Conservation (phyloP, 1,140 invertebrate genomes). For the Cylas formicarius region DNA sequence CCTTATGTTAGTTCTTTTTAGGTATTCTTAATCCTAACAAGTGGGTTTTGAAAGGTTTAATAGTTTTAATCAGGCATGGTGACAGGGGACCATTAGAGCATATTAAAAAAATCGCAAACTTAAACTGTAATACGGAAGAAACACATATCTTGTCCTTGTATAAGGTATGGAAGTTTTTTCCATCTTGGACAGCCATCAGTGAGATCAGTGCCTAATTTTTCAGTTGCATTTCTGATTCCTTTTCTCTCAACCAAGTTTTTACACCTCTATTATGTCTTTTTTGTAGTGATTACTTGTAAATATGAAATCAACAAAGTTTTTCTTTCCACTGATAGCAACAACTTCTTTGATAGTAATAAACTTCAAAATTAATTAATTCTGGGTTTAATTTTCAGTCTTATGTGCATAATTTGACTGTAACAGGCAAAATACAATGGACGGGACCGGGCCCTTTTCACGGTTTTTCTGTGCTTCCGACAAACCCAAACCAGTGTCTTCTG, state of each 20-base stretch:
- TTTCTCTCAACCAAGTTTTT: too few relatives aligned
- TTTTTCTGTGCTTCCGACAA: conserved; percentile 66
- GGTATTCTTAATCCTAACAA: conserved; percentile 50
- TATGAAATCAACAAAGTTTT: too few relatives aligned
- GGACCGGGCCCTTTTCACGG: conserved; percentile 75
- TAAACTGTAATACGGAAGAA: conserved; percentile 62
- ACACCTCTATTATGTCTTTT: too few relatives aligned
- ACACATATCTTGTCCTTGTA: conserved; percentile 33
- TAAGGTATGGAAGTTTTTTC: conserved; percentile 33
- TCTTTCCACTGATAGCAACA: too few relatives aligned
- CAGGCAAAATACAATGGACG: conserved; percentile 60
- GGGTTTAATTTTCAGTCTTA: conserved; percentile 46
- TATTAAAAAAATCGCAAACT: conserved; percentile 62
- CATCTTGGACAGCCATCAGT: too few relatives aligned
- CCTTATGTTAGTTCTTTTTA: conserved; percentile 23
- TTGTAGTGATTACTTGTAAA: too few relatives aligned
- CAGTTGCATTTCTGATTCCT: too few relatives aligned
- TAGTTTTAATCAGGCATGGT: conserved; percentile 78
- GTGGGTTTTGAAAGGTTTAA: conserved; percentile 67
- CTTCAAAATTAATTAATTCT: conserved; percentile 1
- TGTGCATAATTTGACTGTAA: conserved; percentile 51
- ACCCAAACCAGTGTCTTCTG: conserved; percentile 51
- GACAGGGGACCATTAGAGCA: conserved; percentile 78
- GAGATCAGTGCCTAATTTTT: too few relatives aligned
- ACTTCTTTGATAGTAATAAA: neutral